Conservation (phyloP, 2,797 vertebrate genomes). For the Chromobotia macracanthus region DNA sequence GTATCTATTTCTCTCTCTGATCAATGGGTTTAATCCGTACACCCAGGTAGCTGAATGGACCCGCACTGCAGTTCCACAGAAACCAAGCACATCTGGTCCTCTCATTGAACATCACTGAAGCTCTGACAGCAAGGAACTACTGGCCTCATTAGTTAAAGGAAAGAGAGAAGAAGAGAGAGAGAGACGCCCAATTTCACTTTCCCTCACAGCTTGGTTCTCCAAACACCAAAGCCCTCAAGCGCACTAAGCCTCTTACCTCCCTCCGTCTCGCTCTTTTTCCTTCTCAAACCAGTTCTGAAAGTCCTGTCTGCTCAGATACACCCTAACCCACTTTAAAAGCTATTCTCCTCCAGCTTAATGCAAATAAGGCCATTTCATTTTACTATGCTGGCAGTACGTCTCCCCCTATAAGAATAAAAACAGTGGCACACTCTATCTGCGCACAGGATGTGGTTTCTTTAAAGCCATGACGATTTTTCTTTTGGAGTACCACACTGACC, state of each 20-base stretch:
- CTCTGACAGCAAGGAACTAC: conserved; percentile 57
- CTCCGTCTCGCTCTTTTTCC: conserved; percentile 32
- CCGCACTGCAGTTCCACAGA: conserved; percentile 25
- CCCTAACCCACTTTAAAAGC: conserved; percentile 62
- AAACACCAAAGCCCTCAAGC: conserved; percentile 41
- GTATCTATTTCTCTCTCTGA: conserved; percentile 47
- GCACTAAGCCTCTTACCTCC: conserved; percentile 41
- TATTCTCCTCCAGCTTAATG: conserved; percentile 61
- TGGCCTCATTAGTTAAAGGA: conserved; percentile 62
- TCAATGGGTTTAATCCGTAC: conserved; percentile 57
- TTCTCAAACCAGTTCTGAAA: conserved; percentile 50
- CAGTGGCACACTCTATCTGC: conserved; percentile 43
- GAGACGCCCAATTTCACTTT: conserved; percentile 11
- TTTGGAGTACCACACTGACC: conserved; percentile 46
- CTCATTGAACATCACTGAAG: conserved; percentile 61
- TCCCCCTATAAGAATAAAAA: conserved; percentile 42
- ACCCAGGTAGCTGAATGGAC: conserved; percentile 42
- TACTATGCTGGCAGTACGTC: conserved; percentile 52
- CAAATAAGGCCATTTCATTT: conserved; percentile 65
- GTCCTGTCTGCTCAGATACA: conserved; percentile 50
- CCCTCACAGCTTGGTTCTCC: conserved; percentile 43
- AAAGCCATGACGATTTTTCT: conserved; percentile 47
- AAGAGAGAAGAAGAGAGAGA: conserved; percentile 16
- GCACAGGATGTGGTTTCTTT: conserved; percentile 40
- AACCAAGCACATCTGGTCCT: conserved; percentile 34